Evolutionary conservation across 2,888 invertebrate species (phyloP), one percentile per base, ranked within the genome.

Genomic region (Arenicola marina): DNA sequence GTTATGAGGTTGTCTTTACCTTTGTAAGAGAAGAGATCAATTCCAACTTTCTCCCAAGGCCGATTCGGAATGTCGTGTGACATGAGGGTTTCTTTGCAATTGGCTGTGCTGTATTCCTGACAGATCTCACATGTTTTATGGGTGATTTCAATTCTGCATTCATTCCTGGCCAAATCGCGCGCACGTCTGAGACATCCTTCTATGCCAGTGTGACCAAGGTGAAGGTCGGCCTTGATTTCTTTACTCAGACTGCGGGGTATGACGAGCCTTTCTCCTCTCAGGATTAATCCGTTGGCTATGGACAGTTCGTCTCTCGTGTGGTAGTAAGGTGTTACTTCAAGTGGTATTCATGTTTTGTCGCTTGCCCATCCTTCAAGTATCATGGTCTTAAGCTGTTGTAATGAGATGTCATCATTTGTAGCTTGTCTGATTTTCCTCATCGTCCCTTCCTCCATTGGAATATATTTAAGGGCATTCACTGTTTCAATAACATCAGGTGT

Each of bases 51-150:
- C 31, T 51, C 33, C 59, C 59, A 59, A 21, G 59, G 59, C 3
- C 32, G 32, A 31, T 31, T 7, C n/a, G 59, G 51, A 3, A 59
- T 21, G 15, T 59, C 59, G 26, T 59, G 51, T 7, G 21, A 4
- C n/a, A 59, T 51, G 4, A 59, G 24, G 3, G 59, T 51, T 33
- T 59, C 59, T 59, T 48, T 48, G 18, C 18, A n/a, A n/a, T 48
- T 11, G 7, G 26, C 11, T 11, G 18, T 11, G 11, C 24, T 24
- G 24, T 21, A 48, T 48, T 48, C 48, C 15, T n/a, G 48, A 48
- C 48, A 48, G n/a, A n/a, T n/a, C n/a, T 11, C 7, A 21, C 48
- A 48, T 48, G 15, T 7, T 18, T 21, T 48, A 7, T 7, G 7
- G 7, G 11, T 48, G 7, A 7, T 7, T 48, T 48, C 21, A 48